These are phyloP conservation scores for Drosophila cracens DNA, from an alignment of 2,888 invertebrate genomes.

Conservation along the genomic window DNA sequence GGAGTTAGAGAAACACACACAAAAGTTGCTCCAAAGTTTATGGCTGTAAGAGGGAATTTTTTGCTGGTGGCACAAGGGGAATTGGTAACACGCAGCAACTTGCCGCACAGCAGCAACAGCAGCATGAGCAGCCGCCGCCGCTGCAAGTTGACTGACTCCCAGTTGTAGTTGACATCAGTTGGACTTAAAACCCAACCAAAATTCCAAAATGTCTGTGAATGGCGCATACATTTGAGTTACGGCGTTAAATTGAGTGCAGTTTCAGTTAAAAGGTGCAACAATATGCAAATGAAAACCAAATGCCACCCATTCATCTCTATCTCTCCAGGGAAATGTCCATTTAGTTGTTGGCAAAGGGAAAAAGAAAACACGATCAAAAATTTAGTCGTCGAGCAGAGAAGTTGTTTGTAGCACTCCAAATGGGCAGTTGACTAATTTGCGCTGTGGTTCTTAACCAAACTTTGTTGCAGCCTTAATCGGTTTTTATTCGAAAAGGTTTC, in stretches of 20 bases:
- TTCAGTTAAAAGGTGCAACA: constrained; percentile 47
- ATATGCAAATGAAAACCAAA: constrained; percentile 28
- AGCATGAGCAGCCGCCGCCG: constrained; percentile 7
- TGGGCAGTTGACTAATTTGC: constrained; percentile 33
- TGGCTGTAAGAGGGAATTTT: constrained; percentile 37
- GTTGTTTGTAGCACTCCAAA: constrained; percentile 23
- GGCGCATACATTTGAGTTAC: constrained; percentile 60
- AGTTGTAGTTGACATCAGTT: constrained; percentile 16
- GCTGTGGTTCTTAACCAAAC: constrained; percentile 10
- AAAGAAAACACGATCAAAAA: background rate
- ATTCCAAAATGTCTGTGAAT: constrained; percentile 59
- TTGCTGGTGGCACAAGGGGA: background rate
- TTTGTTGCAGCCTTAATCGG: constrained; percentile 26
- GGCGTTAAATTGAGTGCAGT: constrained; percentile 66
- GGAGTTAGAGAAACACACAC: constrained; percentile 36
- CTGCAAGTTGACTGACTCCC: constrained; percentile 32
- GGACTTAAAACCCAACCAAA: constrained; percentile 55
- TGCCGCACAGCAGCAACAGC: constrained; percentile 21
- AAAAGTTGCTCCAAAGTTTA: constrained; percentile 74
- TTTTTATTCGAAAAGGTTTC: background rate
- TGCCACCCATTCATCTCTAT: constrained; percentile 2
- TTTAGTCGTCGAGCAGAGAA: constrained; percentile 17
- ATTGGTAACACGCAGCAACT: constrained; percentile 27
- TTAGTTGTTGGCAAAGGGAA: constrained; percentile 18
- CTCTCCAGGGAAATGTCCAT: constrained; percentile 9